A percentile compares a stretch with the other conserved stretches of the same genome.
Evolutionary conservation across 2,888 invertebrate species (phyloP).

Genomic region (Trimorus sp.): DNA sequence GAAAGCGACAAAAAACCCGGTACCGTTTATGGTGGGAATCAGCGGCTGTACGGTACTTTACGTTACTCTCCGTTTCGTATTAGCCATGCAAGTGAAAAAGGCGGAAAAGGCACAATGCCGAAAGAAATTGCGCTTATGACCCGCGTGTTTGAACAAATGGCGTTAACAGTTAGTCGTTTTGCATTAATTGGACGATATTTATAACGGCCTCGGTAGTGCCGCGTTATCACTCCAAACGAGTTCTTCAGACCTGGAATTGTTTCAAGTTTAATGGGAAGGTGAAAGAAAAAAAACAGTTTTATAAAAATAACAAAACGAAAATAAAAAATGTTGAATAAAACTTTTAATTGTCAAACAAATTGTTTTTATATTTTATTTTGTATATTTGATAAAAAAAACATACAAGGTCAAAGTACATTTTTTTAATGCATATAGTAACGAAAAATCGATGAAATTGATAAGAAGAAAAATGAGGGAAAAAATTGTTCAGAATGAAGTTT

Average conservation of each 20-base stretch:
- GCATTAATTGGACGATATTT: constrained; percentile 50
- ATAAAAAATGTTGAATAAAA: too few relatives aligned
- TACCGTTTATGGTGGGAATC: constrained; percentile 54
- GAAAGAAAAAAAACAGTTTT: constrained; percentile 1
- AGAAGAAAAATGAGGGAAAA: too few relatives aligned
- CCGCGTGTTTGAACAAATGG: constrained; percentile 43
- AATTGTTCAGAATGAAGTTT: too few relatives aligned
- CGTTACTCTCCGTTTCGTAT: constrained; percentile 45
- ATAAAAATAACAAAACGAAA: too few relatives aligned
- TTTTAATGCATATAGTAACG: too few relatives aligned
- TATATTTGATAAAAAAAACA: too few relatives aligned
- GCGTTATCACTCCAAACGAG: constrained; percentile 46
- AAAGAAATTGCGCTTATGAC: constrained; percentile 27
- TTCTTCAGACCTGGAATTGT: constrained; percentile 30
- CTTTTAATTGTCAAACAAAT: too few relatives aligned
- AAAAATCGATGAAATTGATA: too few relatives aligned
- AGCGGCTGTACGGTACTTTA: constrained; percentile 51
- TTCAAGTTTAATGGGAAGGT: constrained; percentile 17
- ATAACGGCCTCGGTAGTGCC: constrained; percentile 36
- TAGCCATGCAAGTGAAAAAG: constrained; percentile 24
- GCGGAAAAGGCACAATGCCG: constrained; percentile 5
- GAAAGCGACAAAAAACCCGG: constrained; percentile 43
- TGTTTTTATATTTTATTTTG: too few relatives aligned
- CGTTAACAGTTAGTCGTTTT: constrained; percentile 38
- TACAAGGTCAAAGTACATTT: too few relatives aligned